A percentile compares a stretch with the other conserved stretches of the same genome.
phyloP scores from a whole-genome alignment of 2,888 invertebrate genomes.

The Acheta domesticus region DNA sequence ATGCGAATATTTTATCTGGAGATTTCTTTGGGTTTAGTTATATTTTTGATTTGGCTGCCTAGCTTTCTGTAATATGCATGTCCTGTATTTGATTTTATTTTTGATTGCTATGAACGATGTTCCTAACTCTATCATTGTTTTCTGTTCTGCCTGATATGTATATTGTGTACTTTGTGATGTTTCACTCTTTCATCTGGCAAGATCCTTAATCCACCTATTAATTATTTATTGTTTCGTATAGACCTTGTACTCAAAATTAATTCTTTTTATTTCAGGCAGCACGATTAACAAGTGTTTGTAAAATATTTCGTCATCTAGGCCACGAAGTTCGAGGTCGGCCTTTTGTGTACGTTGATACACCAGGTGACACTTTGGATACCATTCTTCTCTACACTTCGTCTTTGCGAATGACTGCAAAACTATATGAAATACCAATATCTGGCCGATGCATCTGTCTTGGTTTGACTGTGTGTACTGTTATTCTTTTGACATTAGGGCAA shows the following conservation, averaged over 20 bases:
- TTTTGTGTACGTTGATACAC: conserved; percentile 74
- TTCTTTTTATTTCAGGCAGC: conserved; percentile 58
- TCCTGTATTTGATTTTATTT: no score
- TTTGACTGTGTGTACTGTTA: conserved; percentile 3
- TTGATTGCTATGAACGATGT: no score
- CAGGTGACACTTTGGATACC: conserved; percentile 70
- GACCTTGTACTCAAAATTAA: not conserved
- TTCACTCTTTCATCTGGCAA: no score
- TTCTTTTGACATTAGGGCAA: conserved; percentile 25
- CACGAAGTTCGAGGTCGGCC: conserved; percentile 75
- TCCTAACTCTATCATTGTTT: no score
- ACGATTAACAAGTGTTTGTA: conserved; percentile 68
- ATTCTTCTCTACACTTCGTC: conserved; percentile 74
- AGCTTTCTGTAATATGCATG: no score
- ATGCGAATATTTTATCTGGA: no score
- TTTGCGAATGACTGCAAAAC: conserved; percentile 67
- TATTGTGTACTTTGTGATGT: no score
- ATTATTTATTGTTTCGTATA: no score
- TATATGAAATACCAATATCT: conserved; percentile 70
- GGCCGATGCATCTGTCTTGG: conserved; percentile 40
- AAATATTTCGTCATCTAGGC: conserved; percentile 67
- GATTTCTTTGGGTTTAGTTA: no score
- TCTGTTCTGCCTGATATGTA: no score
- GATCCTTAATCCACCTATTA: no score
- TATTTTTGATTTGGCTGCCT: no score